Conservation (phyloP, 1,140 invertebrate genomes). For the Brachionus koreanus region DNA sequence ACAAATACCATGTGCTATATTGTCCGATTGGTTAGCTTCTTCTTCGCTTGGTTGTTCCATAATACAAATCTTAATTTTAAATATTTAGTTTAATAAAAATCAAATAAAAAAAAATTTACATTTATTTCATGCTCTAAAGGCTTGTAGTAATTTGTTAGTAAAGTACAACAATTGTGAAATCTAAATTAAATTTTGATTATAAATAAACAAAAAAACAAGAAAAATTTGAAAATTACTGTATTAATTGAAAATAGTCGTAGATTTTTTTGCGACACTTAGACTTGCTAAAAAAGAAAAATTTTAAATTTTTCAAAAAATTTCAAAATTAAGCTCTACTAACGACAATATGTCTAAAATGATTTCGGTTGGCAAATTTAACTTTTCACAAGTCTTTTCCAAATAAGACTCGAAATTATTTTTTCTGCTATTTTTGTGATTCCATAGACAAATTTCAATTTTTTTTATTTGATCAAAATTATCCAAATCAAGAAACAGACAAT, state of each 20-base stretch:
- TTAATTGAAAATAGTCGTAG: slow-evolving; percentile 26
- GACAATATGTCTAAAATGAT: neutral
- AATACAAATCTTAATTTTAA: neutral
- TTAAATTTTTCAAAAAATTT: neutral
- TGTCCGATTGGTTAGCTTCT: neutral
- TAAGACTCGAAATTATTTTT: neutral
- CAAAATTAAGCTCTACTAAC: neutral
- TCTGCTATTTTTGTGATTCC: neutral
- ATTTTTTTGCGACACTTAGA: slow-evolving; percentile 9
- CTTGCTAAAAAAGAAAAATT: neutral
- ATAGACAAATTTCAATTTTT: neutral
- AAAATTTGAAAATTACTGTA: neutral
- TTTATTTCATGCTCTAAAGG: neutral
- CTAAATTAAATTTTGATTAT: slow-evolving; percentile 3
- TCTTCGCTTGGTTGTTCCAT: neutral
- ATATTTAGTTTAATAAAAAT: neutral
- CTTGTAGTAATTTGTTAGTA: slow-evolving; percentile 15
- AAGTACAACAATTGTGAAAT: slow-evolving; percentile 23
- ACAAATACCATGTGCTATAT: neutral
- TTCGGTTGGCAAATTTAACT: neutral
- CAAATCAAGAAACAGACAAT: neutral
- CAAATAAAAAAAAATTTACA: neutral
- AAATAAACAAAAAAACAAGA: neutral
- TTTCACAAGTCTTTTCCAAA: neutral
- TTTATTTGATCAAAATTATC: neutral